phyloP scores from a whole-genome alignment of 2,797 vertebrate genomes.

The Myotis daubentonii region DNA sequence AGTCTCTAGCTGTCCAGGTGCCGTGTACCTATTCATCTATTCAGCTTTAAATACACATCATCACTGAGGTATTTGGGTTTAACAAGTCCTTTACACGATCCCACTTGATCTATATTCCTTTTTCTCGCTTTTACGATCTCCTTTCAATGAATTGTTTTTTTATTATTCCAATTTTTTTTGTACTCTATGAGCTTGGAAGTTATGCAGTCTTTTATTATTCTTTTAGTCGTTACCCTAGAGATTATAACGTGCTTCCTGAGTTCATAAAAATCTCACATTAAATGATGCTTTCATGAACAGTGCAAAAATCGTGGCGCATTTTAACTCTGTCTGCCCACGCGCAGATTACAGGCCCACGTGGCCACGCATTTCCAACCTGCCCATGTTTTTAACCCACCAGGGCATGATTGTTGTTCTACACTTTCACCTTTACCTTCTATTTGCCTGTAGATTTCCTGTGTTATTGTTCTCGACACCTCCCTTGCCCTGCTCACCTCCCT shows the following conservation, averaged over 20 bases:
- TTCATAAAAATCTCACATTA: neutral
- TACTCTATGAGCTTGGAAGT: neutral
- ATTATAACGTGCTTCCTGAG: neutral
- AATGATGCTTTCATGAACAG: constrained; percentile 10
- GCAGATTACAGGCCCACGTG: accelerated
- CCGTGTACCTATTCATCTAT: no score
- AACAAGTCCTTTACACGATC: neutral
- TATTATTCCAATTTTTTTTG: neutral
- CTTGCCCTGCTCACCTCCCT: neutral
- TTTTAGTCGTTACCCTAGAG: neutral
- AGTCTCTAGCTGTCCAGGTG: neutral
- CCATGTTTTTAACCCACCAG: neutral
- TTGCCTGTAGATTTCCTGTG: accelerated
- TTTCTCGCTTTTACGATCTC: neutral
- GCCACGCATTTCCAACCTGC: no score
- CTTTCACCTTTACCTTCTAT: accelerated
- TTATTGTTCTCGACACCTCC: neutral
- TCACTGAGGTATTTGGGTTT: neutral
- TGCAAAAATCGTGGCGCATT: neutral
- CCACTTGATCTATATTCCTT: neutral
- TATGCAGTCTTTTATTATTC: neutral
- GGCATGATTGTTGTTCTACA: accelerated
- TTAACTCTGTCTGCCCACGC: neutral
- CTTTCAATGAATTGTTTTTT: constrained; percentile 5
- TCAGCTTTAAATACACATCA: neutral